Conservation (phyloP, 2,113 vertebrate genomes). For the Poicephalus gulielmi region DNA sequence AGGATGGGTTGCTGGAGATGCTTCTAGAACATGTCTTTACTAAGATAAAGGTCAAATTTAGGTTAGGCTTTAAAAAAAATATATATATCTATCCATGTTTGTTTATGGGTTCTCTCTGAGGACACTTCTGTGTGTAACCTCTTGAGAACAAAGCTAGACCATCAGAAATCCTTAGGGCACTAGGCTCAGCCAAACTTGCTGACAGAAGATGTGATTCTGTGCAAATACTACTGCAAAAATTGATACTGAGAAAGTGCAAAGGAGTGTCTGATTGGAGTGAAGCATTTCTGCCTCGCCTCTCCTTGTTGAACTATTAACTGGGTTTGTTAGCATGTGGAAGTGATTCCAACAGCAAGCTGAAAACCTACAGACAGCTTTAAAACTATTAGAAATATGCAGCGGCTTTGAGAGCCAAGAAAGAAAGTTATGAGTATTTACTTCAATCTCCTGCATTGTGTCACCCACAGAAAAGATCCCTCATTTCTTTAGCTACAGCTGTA, state of each 20-base stretch:
- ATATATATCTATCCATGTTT: not conserved
- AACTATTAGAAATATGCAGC: slow-evolving; percentile 40
- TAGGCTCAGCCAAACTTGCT: not conserved
- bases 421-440: not conserved
- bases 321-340: slow-evolving; percentile 31
- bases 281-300: not conserved
- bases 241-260: not conserved
- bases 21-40: not conserved
- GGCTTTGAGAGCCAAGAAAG: not conserved
- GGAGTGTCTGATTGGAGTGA: not conserved
- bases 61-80: not conserved
- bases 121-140: not conserved
- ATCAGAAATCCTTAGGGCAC: not conserved
- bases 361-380: slow-evolving; percentile 15
- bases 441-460: not conserved
- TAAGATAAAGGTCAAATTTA: not conserved
- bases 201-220: not conserved
- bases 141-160: not conserved
- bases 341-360: slow-evolving; percentile 26
- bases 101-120: not conserved
- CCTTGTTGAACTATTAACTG: not conserved
- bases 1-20: not conserved
- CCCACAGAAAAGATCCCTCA: not conserved
- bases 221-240: not conserved
- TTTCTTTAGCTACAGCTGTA: not conserved